These are phyloP conservation scores for Hypocryptadius cinnamomeus DNA, from an alignment of 2,113 vertebrate genomes.

Conservation along the genomic window DNA sequence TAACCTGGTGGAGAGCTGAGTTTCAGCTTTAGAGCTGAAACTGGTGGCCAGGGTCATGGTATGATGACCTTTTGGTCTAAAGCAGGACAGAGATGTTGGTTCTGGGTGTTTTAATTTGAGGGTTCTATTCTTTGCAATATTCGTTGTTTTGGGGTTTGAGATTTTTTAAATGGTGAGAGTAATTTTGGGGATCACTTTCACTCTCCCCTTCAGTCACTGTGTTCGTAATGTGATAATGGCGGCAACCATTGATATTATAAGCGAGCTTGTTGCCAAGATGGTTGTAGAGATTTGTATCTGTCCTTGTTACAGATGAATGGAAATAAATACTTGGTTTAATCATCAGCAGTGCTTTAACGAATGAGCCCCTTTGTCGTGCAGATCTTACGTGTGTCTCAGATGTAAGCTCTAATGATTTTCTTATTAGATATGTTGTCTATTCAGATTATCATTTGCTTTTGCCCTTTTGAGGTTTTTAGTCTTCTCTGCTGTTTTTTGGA, in stretches of 20 bases:
- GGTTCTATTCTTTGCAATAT: not conserved
- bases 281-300: not conserved
- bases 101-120: not conserved
- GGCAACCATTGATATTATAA: not conserved
- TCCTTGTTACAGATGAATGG: not conserved
- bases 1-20: too few species aligned
- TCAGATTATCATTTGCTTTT: not conserved
- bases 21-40: conserved; percentile 16
- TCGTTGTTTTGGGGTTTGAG: not conserved
- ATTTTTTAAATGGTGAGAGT: conserved; percentile 15
- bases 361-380: not conserved
- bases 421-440: not conserved
- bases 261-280: not conserved
- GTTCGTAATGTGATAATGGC: not conserved
- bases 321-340: not conserved
- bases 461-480: not conserved
- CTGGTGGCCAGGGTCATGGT: not conserved
- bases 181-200: not conserved
- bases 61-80: conserved; percentile 27
- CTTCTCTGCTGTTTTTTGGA: not conserved
- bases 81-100: not conserved
- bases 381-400: not conserved
- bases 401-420: not conserved
- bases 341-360: not conserved
- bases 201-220: not conserved